These are phyloP conservation scores for Rhinatrema bivittatum DNA, from an alignment of 2,797 vertebrate genomes.

Conservation along the genomic window DNA sequence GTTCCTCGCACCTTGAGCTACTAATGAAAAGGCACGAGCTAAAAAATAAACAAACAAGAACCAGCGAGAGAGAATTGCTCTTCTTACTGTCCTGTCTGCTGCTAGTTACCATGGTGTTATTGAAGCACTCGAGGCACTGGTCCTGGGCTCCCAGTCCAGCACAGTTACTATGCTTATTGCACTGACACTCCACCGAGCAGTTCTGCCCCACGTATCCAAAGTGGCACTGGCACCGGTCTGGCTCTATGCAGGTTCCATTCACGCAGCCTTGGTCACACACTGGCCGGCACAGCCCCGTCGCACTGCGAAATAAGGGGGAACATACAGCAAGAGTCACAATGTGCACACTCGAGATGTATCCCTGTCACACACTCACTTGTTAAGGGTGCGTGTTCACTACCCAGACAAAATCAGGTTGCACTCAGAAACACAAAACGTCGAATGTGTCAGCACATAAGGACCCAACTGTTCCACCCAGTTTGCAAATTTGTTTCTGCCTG, in stretches of 20 bases:
- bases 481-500: no score
- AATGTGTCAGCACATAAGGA: no score
- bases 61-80: no score
- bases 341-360: no score
- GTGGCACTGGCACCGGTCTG: slow-evolving; percentile 79
- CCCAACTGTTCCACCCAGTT: no score
- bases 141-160: slow-evolving; percentile 69
- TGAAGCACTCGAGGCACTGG: slow-evolving; percentile 76
- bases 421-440: no score
- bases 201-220: slow-evolving; percentile 86
- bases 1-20: no score
- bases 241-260: slow-evolving; percentile 80
- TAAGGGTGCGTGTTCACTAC: no score
- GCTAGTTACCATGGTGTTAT: slow-evolving; percentile 76
- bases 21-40: no score
- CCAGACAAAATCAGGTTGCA: no score
- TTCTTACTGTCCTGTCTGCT: no score
- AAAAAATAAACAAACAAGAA: no score
- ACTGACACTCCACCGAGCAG: slow-evolving; percentile 84
- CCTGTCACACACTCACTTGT: background rate
- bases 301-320: slow-evolving; percentile 26
- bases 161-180: slow-evolving; percentile 89
- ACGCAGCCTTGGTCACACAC: slow-evolving; percentile 85
- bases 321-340: background rate
- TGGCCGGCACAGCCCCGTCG: slow-evolving; percentile 76